Evolutionary conservation across 2,113 vertebrate species (phyloP).

Genomic region (Naja naja): DNA sequence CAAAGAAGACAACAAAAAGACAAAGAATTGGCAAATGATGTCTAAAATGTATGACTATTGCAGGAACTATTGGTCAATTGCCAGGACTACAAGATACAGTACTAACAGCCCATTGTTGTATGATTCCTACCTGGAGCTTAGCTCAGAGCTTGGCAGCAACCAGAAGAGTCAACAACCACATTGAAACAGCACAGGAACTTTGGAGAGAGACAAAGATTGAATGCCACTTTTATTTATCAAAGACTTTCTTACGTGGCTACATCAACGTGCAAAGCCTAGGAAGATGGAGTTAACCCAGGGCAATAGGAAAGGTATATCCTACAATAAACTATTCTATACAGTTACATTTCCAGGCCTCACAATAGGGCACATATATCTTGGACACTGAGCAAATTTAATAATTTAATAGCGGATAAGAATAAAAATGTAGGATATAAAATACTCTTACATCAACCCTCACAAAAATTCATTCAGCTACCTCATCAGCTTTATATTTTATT

Average conservation of each 20-base stretch:
- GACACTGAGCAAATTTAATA: neutral
- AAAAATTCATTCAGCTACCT: neutral
- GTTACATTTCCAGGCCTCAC: neutral
- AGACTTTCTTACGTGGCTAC: neutral
- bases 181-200: neutral
- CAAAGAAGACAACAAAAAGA: neutral
- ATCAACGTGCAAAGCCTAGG: neutral
- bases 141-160: neutral
- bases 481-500: neutral
- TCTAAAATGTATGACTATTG: neutral
- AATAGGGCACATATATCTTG: neutral
- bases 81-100: neutral
- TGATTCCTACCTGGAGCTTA: neutral
- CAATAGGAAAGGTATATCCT: neutral
- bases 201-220: neutral
- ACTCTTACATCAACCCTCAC: neutral
- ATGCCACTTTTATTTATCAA: neutral
- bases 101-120: neutral
- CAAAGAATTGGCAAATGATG: neutral
- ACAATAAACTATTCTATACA: neutral
- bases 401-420: neutral
- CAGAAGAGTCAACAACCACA: neutral
- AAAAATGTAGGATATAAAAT: neutral
- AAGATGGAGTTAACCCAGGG: neutral
- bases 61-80: neutral